Conservation (phyloP, 2,888 invertebrate genomes). For the Lydus trimaculatus region DNA sequence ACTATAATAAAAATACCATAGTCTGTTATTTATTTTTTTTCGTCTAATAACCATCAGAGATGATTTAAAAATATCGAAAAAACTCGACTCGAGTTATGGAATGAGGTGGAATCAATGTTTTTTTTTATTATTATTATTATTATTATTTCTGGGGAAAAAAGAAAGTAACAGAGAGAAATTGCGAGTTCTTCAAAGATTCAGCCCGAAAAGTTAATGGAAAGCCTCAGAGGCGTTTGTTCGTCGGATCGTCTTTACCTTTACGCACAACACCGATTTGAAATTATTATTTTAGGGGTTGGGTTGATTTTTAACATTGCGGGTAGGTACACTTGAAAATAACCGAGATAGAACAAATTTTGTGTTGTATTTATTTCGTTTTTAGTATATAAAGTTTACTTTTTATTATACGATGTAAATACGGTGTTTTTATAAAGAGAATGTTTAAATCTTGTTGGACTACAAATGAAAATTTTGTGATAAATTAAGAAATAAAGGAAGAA, state of each 20-base stretch:
- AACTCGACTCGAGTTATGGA: neutral
- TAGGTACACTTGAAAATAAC: neutral
- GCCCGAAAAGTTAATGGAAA: constrained; percentile 64
- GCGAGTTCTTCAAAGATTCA: constrained; percentile 28
- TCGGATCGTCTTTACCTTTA: constrained; percentile 53
- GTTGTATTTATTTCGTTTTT: constrained; percentile 23
- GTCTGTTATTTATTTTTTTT: neutral
- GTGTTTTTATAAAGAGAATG: constrained; percentile 19
- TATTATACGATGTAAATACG: constrained; percentile 28
- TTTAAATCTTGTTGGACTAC: constrained; percentile 14
- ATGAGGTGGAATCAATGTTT: neutral
- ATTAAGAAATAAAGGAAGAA: constrained; percentile 9
- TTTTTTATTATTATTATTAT: neutral
- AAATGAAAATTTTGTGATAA: constrained; percentile 4
- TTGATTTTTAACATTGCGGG: neutral
- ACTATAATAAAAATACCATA: neutral
- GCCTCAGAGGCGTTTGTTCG: constrained; percentile 67
- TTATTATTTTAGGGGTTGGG: constrained; percentile 43
- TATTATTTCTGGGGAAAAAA: neutral
- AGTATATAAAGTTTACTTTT: constrained; percentile 30
- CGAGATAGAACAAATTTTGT: constrained; percentile 2
- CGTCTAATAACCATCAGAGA: neutral
- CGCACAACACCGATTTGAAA: constrained; percentile 52
- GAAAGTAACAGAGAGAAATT: constrained; percentile 30
- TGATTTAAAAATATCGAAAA: neutral